These are phyloP conservation scores for Umimayanthus kanabou DNA, from an alignment of 92 coral and sea anemone genomes.

Conservation along the genomic window DNA sequence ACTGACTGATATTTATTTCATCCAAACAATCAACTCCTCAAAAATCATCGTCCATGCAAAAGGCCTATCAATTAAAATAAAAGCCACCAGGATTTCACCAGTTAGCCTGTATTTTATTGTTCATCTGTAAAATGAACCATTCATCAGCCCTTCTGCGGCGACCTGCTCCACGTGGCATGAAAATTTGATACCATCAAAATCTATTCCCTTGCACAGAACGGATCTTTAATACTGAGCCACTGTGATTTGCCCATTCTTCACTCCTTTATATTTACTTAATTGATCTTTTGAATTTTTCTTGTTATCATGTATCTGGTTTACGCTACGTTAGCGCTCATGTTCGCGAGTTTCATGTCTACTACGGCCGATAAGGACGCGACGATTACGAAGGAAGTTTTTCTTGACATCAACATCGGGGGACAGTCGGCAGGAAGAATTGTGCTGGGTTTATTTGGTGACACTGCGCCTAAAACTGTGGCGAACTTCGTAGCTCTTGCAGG, in stretches of 20 bases:
- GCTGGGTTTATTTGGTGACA: slow-evolving; percentile 84
- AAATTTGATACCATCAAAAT: slow-evolving; percentile 14
- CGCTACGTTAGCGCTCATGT: not conserved
- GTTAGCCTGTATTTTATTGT: not conserved
- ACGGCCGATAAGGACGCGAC: slow-evolving; percentile 62
- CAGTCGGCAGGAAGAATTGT: slow-evolving; percentile 86
- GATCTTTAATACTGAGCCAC: not conserved
- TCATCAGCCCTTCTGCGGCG: not conserved
- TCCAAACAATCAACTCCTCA: not conserved
- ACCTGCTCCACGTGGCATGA: slow-evolving; percentile 46
- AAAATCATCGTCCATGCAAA: no score
- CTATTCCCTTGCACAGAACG: not conserved
- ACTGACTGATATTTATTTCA: no score
- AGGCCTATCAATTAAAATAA: not conserved
- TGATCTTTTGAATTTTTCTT: not conserved
- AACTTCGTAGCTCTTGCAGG: slow-evolving; percentile 90
- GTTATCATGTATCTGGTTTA: slow-evolving; percentile 4
- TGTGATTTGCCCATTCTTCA: not conserved
- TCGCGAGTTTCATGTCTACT: slow-evolving; percentile 29
- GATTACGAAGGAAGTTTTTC: slow-evolving; percentile 77
- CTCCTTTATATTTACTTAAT: not conserved
- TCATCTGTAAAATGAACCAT: not conserved
- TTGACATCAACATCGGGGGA: slow-evolving; percentile 76
- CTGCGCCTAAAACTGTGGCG: slow-evolving; percentile 90
- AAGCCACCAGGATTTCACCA: not conserved